Evolutionary conservation across 2,797 vertebrate genomes (phyloP), one percentile per base, ranked within the genome.

Genomic region (Microctenopoma stevenorrisi): DNA sequence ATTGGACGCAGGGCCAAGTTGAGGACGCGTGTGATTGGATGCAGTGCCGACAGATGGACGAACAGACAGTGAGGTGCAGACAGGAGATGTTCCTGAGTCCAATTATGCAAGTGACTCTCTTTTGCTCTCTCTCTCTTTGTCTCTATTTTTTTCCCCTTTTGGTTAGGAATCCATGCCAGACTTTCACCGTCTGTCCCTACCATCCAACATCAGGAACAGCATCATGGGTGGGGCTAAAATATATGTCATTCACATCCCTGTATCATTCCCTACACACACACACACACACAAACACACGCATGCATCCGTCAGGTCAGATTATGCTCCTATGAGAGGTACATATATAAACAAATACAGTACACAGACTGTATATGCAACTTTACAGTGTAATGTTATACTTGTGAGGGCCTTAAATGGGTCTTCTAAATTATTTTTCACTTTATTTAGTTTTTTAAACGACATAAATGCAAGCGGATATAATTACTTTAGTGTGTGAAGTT

Each of bases 11-110:
- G 49, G 57, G 54, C 76, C 5, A 2, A 59, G 64, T 58, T 14
- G 53, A 70, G 59, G 68, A 81, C 5, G 15, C 37, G 7, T 54
- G 73, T 84, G 87, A 90, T 88, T 89, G 85, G 86, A 73, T 15
- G 22, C 53, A 14, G 51, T 15, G 26, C 22, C 8, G 47, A 81
- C 87, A 87, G 83, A 87, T 79, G 78, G 82, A 83, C 42, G 53
- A 57, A 78, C 78, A 84, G 80, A 87, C 79, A 74, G 65, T 2
- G 66, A 83, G 75, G 67, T 72, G 81, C 63, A 71, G 80, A 83
- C 84, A 79, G 67, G 74, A 84, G 87, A 85, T 18, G 26, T 62
- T 86, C 78, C 78, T 66, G 57, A 74, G 58, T 84, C 78, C 71
- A 86, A 83, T 76, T 81, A 78, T 78, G 47, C 70, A 71, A 72